A percentile compares a stretch with the other conserved stretches of the same genome.
Evolutionary conservation across 2,113 vertebrate species (phyloP).

Genomic region (Cephalophus harveyi): DNA sequence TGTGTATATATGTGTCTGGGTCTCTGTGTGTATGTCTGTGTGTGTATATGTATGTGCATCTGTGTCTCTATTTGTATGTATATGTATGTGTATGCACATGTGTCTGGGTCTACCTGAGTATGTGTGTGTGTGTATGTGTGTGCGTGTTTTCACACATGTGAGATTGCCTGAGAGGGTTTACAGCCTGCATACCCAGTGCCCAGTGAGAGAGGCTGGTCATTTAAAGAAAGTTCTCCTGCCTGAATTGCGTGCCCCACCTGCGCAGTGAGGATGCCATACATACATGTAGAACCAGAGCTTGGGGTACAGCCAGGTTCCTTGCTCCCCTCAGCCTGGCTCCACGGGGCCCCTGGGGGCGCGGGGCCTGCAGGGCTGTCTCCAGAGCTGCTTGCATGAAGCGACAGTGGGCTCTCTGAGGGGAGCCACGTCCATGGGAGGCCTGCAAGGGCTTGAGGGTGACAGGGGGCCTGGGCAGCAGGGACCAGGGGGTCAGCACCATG

Average conservation of each 20-base stretch:
- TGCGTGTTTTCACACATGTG: accelerated
- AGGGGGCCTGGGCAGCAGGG: accelerated
- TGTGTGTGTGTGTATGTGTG: background rate
- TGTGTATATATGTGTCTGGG: background rate
- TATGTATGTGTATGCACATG: accelerated
- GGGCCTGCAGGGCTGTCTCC: too few relatives aligned
- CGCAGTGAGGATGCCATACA: accelerated
- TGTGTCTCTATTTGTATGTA: background rate
- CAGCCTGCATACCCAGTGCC: background rate
- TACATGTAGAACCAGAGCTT: too few relatives aligned
- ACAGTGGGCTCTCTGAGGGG: background rate
- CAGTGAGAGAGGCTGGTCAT: background rate
- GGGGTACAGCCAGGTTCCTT: accelerated
- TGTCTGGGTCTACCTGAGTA: background rate
- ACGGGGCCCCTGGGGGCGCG: accelerated
- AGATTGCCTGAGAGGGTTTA: accelerated
- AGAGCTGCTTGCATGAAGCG: background rate
- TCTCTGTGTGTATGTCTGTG: accelerated
- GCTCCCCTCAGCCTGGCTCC: accelerated
- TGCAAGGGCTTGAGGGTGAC: background rate
- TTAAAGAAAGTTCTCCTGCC: background rate
- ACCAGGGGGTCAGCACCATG: background rate
- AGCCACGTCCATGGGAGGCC: background rate
- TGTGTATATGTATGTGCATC: background rate
- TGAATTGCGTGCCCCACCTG: background rate